Evolutionary conservation across 2,113 vertebrate genomes (phyloP).

Genomic region (Polyodon spathula): DNA sequence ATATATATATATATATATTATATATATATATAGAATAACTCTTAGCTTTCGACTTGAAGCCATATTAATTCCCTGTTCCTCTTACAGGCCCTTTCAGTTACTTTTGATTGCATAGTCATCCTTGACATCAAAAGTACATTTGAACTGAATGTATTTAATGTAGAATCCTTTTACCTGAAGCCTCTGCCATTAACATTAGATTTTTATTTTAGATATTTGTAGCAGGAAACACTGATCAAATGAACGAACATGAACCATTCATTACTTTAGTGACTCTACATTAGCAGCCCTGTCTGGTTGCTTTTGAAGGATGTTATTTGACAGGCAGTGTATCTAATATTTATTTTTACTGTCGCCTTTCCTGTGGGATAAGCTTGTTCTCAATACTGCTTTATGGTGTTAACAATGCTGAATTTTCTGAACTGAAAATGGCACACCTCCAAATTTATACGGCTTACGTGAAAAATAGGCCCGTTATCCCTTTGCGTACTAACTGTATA

Average conservation of each 20-base stretch:
- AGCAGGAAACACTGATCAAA: not conserved
- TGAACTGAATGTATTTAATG: not conserved
- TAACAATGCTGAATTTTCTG: conserved; percentile 33
- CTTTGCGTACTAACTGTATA: conserved; percentile 45
- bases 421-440: conserved; percentile 27
- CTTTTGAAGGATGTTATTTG: not conserved
- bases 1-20: no score
- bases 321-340: conserved; percentile 24
- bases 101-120: conserved; percentile 23
- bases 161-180: no score
- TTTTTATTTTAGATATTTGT: conserved; percentile 20
- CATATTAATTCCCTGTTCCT: not conserved
- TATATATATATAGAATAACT: no score
- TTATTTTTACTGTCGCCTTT: conserved; percentile 17
- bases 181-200: conserved; percentile 20
- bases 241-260: not conserved
- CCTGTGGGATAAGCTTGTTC: not conserved
- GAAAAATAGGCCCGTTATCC: conserved; percentile 42
- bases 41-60: no score
- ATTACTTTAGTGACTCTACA: not conserved
- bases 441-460: conserved; percentile 37
- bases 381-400: not conserved
- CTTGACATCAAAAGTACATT: not conserved
- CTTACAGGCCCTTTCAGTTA: conserved; percentile 8
- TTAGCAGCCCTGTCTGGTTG: not conserved